These are phyloP conservation scores for Ganaspis brasiliensis DNA, from an alignment of 2,888 invertebrate genomes.

Conservation along the genomic window DNA sequence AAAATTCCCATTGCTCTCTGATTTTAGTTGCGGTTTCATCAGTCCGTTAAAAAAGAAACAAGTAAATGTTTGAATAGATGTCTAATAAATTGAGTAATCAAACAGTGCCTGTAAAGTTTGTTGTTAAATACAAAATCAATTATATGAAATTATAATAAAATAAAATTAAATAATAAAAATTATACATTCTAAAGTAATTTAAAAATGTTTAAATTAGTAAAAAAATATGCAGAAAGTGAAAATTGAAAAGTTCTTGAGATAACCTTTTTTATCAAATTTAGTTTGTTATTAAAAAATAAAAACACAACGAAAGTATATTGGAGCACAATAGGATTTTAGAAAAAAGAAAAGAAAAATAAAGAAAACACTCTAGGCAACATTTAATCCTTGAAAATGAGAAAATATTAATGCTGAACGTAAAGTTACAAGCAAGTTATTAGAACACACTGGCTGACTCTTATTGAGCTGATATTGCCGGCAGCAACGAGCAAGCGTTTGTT, in stretches of 20 bases:
- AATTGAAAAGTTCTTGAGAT: too few relatives aligned
- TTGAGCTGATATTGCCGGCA: slow-evolving; percentile 27
- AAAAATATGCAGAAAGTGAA: too few relatives aligned
- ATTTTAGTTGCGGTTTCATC: background rate
- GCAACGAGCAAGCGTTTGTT: slow-evolving; percentile 21
- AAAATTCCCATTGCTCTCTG: slow-evolving; percentile 1
- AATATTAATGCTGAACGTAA: slow-evolving; percentile 22
- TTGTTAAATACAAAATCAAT: too few relatives aligned
- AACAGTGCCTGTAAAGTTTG: too few relatives aligned
- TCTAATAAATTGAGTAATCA: background rate
- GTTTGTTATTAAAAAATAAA: background rate
- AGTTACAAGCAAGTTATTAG: slow-evolving; percentile 31
- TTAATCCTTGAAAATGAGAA: background rate
- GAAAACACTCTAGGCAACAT: slow-evolving; percentile 16
- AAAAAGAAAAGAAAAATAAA: background rate
- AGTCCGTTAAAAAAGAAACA: background rate
- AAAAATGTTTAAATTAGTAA: too few relatives aligned
- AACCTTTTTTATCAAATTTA: too few relatives aligned
- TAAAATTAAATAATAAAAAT: too few relatives aligned
- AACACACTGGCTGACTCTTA: slow-evolving; percentile 28
- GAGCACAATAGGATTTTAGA: background rate
- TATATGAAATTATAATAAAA: too few relatives aligned
- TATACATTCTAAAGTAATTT: too few relatives aligned
- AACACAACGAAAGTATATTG: background rate
- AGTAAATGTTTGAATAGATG: background rate